A percentile compares a stretch with the other conserved stretches of the same genome.
Evolutionary conservation across 2,888 invertebrate genomes (phyloP).

Genomic region (Leucozona laternaria): DNA sequence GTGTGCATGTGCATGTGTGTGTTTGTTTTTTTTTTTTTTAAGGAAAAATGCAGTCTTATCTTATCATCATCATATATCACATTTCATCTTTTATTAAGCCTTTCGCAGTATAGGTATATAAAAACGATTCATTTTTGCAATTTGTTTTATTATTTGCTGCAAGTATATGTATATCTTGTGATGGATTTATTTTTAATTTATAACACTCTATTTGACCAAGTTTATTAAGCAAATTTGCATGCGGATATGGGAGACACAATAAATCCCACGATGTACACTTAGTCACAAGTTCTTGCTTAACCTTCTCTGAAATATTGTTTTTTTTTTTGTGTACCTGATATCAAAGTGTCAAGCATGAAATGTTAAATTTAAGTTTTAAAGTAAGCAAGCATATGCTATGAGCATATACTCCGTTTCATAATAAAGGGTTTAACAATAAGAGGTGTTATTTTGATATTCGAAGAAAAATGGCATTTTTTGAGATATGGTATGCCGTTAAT

Average conservation of each 20-base stretch:
- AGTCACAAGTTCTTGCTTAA: neutral
- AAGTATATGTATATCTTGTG: neutral
- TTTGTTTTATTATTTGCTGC: neutral
- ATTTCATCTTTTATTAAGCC: constrained; percentile 49
- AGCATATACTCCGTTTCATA: no score
- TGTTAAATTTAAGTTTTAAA: no score
- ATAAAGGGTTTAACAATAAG: no score
- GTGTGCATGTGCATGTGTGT: neutral
- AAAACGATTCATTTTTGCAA: constrained; percentile 24
- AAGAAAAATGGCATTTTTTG: no score
- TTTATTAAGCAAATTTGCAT: neutral
- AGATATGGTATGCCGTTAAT: no score
- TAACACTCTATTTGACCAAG: neutral
- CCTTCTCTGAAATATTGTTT: neutral
- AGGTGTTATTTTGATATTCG: no score
- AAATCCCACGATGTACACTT: neutral
- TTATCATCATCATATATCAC: constrained; percentile 70
- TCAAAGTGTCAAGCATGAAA: no score
- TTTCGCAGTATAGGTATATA: neutral
- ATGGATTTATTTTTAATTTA: neutral
- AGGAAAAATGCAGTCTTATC: constrained; percentile 51
- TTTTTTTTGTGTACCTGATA: no score
- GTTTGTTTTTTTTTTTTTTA: constrained; percentile 17
- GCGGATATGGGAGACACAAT: neutral
- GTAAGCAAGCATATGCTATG: no score